Evolutionary conservation across 2,888 invertebrate genomes (phyloP), one percentile per base, ranked within the genome.

Genomic region (Cheilosia grossa): DNA sequence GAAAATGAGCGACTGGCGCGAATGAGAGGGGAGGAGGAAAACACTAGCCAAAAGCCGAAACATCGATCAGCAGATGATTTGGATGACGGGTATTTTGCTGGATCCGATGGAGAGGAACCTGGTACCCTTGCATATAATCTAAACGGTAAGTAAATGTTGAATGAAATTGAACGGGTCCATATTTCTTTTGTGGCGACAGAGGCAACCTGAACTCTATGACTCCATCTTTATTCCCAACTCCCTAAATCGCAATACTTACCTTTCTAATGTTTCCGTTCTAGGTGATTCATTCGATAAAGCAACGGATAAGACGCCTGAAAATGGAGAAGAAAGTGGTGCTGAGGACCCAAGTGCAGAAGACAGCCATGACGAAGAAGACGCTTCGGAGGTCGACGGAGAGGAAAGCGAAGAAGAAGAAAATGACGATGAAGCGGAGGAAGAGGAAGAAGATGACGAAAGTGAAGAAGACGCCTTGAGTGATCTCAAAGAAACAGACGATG

Each of bases 61-160:
- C 97, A 97, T 90, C 93, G 94, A 74, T 95, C 95, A 81, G 98
- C 97, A 0, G 98, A 98, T 92, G 97, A 97, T 91, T 93, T 98
- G 74, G 97, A 97, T 88, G 97, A 97, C 91, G 96, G 96, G 90
- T 96, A 96, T 89, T 94, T 94, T 47, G 90, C 94, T 82, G 94
- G 95, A 66, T 92, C 93, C 19, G 94, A 89, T 24, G 88, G 85
- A 5, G 89, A 89, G 1, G 91, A 90, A 10, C 90, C 89, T 4
- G 89, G 87, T 13, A 89, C 88, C 0, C 56, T 92, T 49, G 88
- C 90, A 0, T 92, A 92, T 69, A 92, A 91, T 78, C 78, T 90
- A 67, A 90, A 92, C 47, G 91, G 91, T 87, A 89, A 90, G 69
- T 78, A 87, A 27, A 40, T 47, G 47, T 44, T 15, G 21, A 19